phyloP scores from a whole-genome alignment of 1,140 invertebrate species.

The Yoshiicerus persimilis region DNA sequence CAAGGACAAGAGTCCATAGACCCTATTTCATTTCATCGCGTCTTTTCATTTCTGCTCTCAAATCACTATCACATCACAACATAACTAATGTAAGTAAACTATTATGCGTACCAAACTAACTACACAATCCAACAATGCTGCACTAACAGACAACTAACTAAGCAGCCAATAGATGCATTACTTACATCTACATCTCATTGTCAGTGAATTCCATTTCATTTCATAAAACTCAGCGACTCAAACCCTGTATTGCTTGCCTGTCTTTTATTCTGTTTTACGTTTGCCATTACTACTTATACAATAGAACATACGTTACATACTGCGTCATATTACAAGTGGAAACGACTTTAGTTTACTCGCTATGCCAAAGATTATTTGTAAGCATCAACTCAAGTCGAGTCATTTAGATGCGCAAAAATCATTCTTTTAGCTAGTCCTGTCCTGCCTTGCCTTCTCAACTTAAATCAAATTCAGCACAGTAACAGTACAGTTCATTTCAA shows the following conservation, averaged over 20 bases:
- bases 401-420: background rate
- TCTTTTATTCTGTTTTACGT: background rate
- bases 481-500: background rate
- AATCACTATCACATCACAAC: slow-evolving; percentile 6
- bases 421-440: background rate
- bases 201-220: background rate
- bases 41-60: slow-evolving; percentile 7
- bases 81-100: background rate
- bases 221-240: background rate
- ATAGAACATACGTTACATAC: background rate
- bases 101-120: background rate
- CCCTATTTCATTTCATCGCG: slow-evolving; percentile 10
- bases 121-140: background rate
- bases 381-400: background rate
- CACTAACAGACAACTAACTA: background rate
- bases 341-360: background rate
- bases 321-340: background rate
- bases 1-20: slow-evolving; percentile 21
- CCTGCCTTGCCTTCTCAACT: background rate
- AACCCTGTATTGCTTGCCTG: background rate
- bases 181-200: background rate
- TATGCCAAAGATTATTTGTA: background rate
- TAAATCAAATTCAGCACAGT: background rate
- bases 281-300: too few species aligned
- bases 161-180: background rate